These are phyloP conservation scores for Hybognathus amarus DNA, from an alignment of 2,797 vertebrate genomes.

Conservation along the genomic window DNA sequence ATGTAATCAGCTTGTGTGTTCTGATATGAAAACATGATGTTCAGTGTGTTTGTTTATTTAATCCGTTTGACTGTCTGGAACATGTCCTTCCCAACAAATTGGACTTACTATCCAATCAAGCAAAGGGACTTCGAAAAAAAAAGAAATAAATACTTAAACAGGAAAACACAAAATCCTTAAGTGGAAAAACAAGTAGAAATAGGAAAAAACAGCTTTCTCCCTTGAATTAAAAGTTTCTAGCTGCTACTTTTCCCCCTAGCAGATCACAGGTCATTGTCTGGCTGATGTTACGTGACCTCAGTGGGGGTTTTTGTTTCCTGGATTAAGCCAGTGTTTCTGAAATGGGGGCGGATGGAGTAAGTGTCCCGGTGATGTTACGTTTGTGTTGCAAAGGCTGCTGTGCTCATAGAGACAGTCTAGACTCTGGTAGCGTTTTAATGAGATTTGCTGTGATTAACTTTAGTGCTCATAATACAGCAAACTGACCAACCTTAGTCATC, in stretches of 20 bases:
- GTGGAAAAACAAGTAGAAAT: constrained; percentile 58
- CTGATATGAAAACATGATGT: constrained; percentile 29
- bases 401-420: constrained; percentile 78
- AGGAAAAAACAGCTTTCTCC: constrained; percentile 62
- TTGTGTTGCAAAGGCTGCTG: constrained; percentile 58
- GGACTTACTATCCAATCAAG: constrained; percentile 32
- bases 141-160: background rate
- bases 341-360: constrained; percentile 13
- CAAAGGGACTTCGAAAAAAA: background rate
- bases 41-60: constrained; percentile 32
- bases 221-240: constrained; percentile 63
- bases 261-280: constrained; percentile 52
- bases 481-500: constrained; percentile 43
- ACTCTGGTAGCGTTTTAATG: constrained; percentile 83
- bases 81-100: constrained; percentile 50
- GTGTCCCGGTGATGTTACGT: constrained; percentile 48
- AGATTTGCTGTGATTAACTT: constrained; percentile 83
- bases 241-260: constrained; percentile 5
- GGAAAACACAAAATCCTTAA: constrained; percentile 25
- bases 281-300: constrained; percentile 48
- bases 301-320: constrained; percentile 39
- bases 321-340: constrained; percentile 58
- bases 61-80: constrained; percentile 48
- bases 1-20: constrained; percentile 13
- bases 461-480: constrained; percentile 69